Evolutionary conservation across 2,113 vertebrate genomes (phyloP), one percentile per base, ranked within the genome.

Genomic region (Gopherus flavomarginatus): DNA sequence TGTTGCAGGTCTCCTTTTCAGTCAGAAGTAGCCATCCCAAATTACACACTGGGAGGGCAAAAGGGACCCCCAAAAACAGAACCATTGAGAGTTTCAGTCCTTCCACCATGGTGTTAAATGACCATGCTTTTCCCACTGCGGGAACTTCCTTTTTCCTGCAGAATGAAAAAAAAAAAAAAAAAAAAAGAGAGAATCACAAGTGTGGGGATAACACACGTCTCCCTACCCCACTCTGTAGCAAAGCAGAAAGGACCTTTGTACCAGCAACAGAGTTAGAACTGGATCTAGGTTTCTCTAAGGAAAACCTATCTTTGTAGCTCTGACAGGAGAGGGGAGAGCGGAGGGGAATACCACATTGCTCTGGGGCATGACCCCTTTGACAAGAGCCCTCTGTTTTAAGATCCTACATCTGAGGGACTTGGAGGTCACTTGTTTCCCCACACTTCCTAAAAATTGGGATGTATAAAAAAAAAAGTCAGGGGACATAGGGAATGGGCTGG

Each of bases 101-200:
- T 91, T 97, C 81, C 65, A 81, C 53, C 53, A 75, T 8, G 79
- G 53, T 88, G 87, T 96, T 98, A 99, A 97, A 99, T 99, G 96
- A 99, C 98, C 94, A 99, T 98, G 88, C 99, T 99, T 96, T 97
- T 98, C 96, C 97, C 99, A 95, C 99, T 99, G 98, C 98, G 98
- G 94, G 99, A 99, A 98, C 99, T 99, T 97, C 96, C 98, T 97
- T 97, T 99, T 95, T 99, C 99, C 99, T 99, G 97, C 90, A 98
- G 98, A 94, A 98, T 4, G 81, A 98, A 97, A 98, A 97, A 1
- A 54, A 54, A 54, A 22, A 54, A 86, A 92, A 85, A 98, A 97
- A 1, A 54, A 54, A 54, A 22, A 54, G 83, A 92, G 85, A 72
- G 24, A 92, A 53, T 96, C 57, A 90, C 29, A 44, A 90, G 78